Evolutionary conservation across 2,113 vertebrate species (phyloP).

Genomic region (Pomatostomus ruficeps): DNA sequence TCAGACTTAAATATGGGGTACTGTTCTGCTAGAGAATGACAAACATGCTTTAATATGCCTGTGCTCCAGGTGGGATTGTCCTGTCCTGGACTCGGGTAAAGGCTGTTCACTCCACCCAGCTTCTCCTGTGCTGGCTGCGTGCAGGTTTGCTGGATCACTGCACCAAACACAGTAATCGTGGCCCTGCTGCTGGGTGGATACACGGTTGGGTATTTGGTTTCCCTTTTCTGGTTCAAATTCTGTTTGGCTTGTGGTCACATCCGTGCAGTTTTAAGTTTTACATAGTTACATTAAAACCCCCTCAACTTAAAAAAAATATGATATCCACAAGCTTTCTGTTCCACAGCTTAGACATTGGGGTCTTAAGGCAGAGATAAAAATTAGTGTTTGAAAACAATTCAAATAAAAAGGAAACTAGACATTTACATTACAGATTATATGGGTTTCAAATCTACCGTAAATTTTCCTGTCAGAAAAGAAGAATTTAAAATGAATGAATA

Average conservation of each 20-base stretch:
- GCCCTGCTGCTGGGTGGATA: background rate
- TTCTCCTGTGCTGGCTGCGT: background rate
- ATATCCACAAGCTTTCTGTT: background rate
- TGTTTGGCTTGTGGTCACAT: background rate
- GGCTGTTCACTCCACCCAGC: background rate
- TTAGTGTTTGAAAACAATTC: background rate
- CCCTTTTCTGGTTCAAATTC: background rate
- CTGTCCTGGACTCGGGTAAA: background rate
- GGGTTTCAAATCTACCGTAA: background rate
- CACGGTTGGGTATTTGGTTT: background rate
- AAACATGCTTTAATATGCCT: background rate
- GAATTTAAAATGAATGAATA: background rate
- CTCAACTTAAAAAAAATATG: background rate
- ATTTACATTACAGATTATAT: background rate
- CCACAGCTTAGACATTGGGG: background rate
- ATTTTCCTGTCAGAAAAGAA: background rate
- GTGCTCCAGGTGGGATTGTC: background rate
- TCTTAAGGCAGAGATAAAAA: background rate
- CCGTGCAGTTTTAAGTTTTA: background rate
- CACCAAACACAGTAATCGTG: background rate
- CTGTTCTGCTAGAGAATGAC: background rate
- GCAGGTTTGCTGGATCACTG: background rate
- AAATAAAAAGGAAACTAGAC: background rate
- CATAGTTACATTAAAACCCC: accelerated
- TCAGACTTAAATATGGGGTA: background rate